Percentiles rank a stretch among this genome's conserved stretches.
phyloP scores from a whole-genome alignment of 2,797 vertebrate species.

The Cheracebus regulus region DNA sequence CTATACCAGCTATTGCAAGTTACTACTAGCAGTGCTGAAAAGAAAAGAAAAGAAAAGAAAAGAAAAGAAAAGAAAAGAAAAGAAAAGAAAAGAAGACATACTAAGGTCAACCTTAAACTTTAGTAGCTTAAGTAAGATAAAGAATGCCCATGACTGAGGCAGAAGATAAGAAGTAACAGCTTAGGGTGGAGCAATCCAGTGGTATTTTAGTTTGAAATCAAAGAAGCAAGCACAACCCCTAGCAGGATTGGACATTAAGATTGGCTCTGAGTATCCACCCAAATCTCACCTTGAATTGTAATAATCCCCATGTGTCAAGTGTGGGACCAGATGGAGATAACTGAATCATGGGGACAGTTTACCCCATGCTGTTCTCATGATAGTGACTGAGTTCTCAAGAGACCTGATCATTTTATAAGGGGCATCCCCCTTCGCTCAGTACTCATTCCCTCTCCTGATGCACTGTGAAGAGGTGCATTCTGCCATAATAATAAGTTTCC shows the following conservation, averaged over 20 bases:
- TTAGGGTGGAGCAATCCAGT: not conserved
- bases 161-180: not conserved
- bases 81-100: not conserved
- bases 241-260: not conserved
- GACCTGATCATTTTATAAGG: not conserved
- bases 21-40: not conserved
- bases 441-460: not conserved
- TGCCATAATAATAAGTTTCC: not conserved
- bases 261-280: not conserved
- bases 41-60: not conserved
- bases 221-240: not conserved
- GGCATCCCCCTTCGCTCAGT: not conserved
- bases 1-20: not conserved
- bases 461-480: not conserved
- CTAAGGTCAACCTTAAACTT: not conserved
- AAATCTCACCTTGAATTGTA: not conserved
- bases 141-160: not conserved
- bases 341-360: not conserved
- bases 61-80: too few species aligned
- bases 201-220: not conserved
- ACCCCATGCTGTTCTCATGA: not conserved
- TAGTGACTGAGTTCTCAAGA: not conserved
- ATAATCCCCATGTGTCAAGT: not conserved
- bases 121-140: not conserved
- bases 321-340: not conserved